A percentile compares a stretch with the other conserved stretches of the same genome.
phyloP scores from a whole-genome alignment of 2,888 invertebrate genomes.

The Isoperla grammatica region DNA sequence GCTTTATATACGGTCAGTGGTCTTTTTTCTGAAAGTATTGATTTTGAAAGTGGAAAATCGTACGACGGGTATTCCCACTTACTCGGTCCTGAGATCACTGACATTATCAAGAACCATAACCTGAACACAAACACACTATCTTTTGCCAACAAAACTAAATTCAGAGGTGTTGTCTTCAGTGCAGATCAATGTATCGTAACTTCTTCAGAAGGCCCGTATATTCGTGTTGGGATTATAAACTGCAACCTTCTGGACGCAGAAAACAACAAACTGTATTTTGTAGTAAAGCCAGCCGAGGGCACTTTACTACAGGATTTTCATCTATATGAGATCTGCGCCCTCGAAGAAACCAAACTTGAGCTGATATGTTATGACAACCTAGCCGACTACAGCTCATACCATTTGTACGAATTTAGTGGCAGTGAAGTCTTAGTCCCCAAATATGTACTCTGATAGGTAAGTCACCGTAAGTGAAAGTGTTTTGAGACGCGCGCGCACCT shows the following conservation, averaged over 20 bases:
- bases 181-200: not conserved
- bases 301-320: not conserved
- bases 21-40: not conserved
- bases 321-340: not conserved
- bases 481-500: too few species aligned
- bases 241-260: not conserved
- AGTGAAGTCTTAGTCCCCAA: not conserved
- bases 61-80: not conserved
- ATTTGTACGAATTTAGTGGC: not conserved
- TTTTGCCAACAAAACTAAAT: not conserved
- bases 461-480: too few species aligned
- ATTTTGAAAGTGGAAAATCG: not conserved
- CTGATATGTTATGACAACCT: not conserved
- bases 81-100: not conserved
- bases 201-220: not conserved
- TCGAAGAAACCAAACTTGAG: not conserved
- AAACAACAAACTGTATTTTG: not conserved
- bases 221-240: not conserved
- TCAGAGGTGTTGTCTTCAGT: not conserved
- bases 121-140: not conserved
- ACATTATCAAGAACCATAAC: not conserved
- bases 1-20: not conserved
- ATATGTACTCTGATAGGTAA: too few species aligned
- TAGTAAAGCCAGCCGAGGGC: not conserved
- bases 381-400: not conserved